Conservation (phyloP, 2,797 vertebrate species). For the Chaunax sp. region DNA sequence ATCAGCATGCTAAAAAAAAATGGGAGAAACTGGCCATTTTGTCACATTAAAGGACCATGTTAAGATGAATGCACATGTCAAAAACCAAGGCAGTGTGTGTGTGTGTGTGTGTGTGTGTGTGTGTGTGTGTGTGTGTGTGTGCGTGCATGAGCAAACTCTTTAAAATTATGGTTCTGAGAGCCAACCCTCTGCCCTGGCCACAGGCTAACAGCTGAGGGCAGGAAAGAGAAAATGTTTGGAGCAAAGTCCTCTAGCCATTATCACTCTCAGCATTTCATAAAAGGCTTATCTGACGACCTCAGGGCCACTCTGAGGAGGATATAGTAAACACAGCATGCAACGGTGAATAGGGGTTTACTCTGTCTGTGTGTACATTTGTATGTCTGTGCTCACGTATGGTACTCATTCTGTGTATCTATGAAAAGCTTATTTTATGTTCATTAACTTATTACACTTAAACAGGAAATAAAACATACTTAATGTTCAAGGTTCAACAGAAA, state of each 20-base stretch:
- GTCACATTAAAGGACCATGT: slow-evolving; percentile 23
- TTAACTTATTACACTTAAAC: not conserved
- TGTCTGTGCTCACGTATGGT: too few relatives aligned
- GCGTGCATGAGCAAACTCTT: slow-evolving; percentile 15
- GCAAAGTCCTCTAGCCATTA: slow-evolving; percentile 54
- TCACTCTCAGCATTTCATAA: slow-evolving; percentile 56
- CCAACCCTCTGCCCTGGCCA: slow-evolving; percentile 22
- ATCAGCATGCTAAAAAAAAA: not conserved
- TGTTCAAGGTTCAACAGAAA: not conserved
- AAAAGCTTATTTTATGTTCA: slow-evolving; percentile 14
- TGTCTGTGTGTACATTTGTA: not conserved
- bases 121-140: too few relatives aligned
- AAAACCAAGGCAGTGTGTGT: slow-evolving; percentile 13
- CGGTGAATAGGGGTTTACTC: slow-evolving; percentile 7
- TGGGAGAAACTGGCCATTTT: slow-evolving; percentile 27
- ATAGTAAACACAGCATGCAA: slow-evolving; percentile 42
- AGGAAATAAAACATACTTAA: not conserved
- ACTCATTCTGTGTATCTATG: not conserved
- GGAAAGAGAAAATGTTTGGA: slow-evolving; percentile 52
- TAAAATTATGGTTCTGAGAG: slow-evolving; percentile 40
- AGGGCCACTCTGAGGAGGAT: slow-evolving; percentile 44
- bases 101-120: not conserved
- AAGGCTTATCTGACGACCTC: slow-evolving; percentile 66
- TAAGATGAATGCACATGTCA: slow-evolving; percentile 31
- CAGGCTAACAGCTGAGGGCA: slow-evolving; percentile 56